A percentile compares a stretch with the other conserved stretches of the same genome.
Evolutionary conservation across 2,113 vertebrate species (phyloP).

Genomic region (Syngnathus typhle): DNA sequence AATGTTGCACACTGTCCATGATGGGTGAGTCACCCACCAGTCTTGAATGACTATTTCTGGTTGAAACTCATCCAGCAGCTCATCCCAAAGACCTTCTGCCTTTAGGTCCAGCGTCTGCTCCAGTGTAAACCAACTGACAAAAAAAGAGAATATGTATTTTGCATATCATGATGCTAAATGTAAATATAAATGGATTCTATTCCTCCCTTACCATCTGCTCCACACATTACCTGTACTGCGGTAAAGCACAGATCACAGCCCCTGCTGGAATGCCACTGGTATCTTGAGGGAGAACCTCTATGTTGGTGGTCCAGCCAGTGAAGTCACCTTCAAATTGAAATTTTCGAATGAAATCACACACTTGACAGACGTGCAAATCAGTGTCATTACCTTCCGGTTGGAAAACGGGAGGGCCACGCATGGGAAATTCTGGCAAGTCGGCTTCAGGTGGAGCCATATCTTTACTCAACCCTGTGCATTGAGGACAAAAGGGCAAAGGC

Average conservation of each 20-base stretch:
- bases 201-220: background rate
- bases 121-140: constrained; percentile 78
- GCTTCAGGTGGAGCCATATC: constrained; percentile 57
- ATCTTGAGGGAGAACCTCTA: constrained; percentile 62
- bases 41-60: constrained; percentile 79
- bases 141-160: background rate
- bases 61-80: constrained; percentile 77
- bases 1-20: constrained; percentile 4
- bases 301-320: constrained; percentile 67
- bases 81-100: constrained; percentile 79
- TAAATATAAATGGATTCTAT: background rate
- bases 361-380: background rate
- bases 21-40: constrained; percentile 65
- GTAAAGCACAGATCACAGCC: constrained; percentile 51
- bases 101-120: constrained; percentile 79
- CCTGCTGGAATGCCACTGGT: constrained; percentile 56
- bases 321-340: constrained; percentile 69
- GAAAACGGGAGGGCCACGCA: constrained; percentile 46
- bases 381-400: constrained; percentile 49
- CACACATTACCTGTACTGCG: constrained; percentile 53
- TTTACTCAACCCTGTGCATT: constrained; percentile 51
- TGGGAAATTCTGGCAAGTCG: constrained; percentile 28
- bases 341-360: background rate
- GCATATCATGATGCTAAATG: background rate
- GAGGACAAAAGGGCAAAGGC: constrained; percentile 17